Evolutionary conservation across 2,113 vertebrate species (phyloP).

Genomic region (Gallinago jamesoni): DNA sequence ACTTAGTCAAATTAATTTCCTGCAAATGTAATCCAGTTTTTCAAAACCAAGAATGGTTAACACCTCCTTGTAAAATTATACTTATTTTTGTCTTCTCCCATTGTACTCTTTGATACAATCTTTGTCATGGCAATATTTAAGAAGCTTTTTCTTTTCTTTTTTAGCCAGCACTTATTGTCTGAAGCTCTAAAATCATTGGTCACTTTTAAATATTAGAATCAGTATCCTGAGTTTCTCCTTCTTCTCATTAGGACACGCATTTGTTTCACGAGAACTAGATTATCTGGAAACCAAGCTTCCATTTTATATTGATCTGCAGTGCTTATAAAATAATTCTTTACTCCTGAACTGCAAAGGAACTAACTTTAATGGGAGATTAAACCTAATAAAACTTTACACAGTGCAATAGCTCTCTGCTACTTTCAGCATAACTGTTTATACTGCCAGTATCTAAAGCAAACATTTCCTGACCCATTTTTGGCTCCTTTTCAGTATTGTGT

Average conservation of each 20-base stretch:
- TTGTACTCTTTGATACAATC: background rate
- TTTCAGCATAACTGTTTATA: slow-evolving; percentile 41
- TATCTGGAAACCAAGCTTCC: slow-evolving; percentile 24
- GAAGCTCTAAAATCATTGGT: background rate
- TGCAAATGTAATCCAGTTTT: background rate
- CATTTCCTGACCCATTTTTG: slow-evolving; percentile 48
- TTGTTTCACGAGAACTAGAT: slow-evolving; percentile 12
- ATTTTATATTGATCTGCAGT: slow-evolving; percentile 19
- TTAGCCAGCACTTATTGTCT: background rate
- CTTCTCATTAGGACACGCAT: background rate
- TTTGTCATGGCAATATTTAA: background rate
- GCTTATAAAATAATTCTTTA: slow-evolving; percentile 33
- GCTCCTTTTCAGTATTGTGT: slow-evolving; percentile 59
- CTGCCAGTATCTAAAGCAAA: slow-evolving; percentile 43
- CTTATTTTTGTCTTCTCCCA: background rate
- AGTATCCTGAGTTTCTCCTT: background rate
- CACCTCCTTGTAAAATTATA: background rate
- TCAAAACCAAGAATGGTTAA: too few species aligned
- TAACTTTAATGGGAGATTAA: slow-evolving; percentile 51
- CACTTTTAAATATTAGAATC: background rate
- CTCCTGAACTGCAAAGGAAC: slow-evolving; percentile 7
- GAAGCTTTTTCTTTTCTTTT: background rate
- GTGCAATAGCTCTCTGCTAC: slow-evolving; percentile 10
- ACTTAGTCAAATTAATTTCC: background rate
- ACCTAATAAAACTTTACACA: slow-evolving; percentile 17